Base-by-base conservation (phyloP, 2,113 vertebrate species). In the Grammomys surdaster region DNA sequence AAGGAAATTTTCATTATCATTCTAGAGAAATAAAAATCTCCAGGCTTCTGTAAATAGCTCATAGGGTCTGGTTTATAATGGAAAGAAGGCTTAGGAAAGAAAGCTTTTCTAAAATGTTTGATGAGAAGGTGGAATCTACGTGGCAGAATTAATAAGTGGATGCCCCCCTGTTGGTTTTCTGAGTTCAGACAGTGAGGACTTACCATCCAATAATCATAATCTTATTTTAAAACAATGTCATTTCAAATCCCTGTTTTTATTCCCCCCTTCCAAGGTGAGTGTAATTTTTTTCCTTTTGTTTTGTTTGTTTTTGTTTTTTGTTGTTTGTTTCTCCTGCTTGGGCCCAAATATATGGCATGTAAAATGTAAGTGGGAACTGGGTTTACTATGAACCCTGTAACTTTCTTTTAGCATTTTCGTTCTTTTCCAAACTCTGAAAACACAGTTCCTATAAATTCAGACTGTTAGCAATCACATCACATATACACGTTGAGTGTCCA, bases 191-290 rank as follows among this genome's bases (percentile, higher is more conserved):
- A 40, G 63, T 72, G 16, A 54, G 5, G 26, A 86, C 13, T 10
- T 33, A 24, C 9, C 51, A 43, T 75, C 33, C 65, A 95, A 77
- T 82, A 89, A 75, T 81, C 51, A 72, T 26, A 43, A 75, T 91
- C 88, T 97, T 91, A 93, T 85, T 93, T n/a, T 97, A 48, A 95
- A 97, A 67, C 73, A 19, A 92, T 31, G 86, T 9, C 87, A 48
- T 75, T 91, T 80, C 73, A 54, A 88, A 93, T 12, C 51, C 48
- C 33, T 78, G 14, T 84, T 93, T 95, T 93, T 63, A 73, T 90
- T 70, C 43, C 36, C 28, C 82, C 88, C 12, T 43, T 95, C 36
- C 93, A 93, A 70, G 13, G 48, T 95, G 69, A 60, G 90, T 96
- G 88, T 95, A 89, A 95, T 93, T 92, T 40, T 40, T 94, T 97